Percentiles rank a stretch among this genome's conserved stretches.
These are phyloP conservation scores for Halcyon badia DNA, from an alignment of 2,797 vertebrate species.

Conservation along the genomic window DNA sequence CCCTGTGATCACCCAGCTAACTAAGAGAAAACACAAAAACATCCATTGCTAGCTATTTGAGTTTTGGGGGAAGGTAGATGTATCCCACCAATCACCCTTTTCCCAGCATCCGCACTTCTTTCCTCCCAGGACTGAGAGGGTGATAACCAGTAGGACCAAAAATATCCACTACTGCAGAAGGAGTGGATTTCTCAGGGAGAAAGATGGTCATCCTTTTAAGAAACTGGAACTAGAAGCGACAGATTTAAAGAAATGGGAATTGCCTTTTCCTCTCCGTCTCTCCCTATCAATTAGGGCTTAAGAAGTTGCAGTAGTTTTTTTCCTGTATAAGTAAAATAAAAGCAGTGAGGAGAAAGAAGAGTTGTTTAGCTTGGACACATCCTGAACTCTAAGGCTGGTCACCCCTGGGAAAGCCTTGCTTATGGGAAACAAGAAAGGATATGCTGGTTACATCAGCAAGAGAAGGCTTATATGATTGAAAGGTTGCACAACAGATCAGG, in stretches of 20 bases:
- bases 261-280: not conserved
- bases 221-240: not conserved
- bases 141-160: not conserved
- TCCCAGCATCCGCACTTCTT: not conserved
- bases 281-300: not conserved
- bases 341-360: not conserved
- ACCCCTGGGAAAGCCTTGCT: not conserved
- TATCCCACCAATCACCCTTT: not conserved
- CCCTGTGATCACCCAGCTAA: not conserved
- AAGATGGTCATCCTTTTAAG: not conserved
- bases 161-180: not conserved
- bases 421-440: not conserved
- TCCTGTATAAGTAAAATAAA: not conserved
- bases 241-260: not conserved
- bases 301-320: not conserved
- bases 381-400: not conserved
- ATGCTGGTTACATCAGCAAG: constrained; percentile 7
- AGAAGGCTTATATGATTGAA: not conserved
- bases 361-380: not conserved
- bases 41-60: not conserved
- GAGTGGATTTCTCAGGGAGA: not conserved
- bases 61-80: not conserved
- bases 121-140: not conserved
- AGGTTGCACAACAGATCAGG: constrained; percentile 14
- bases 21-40: not conserved